These are phyloP conservation scores for Hyperoplus immaculatus DNA, from an alignment of 2,797 vertebrate species.

Conservation along the genomic window DNA sequence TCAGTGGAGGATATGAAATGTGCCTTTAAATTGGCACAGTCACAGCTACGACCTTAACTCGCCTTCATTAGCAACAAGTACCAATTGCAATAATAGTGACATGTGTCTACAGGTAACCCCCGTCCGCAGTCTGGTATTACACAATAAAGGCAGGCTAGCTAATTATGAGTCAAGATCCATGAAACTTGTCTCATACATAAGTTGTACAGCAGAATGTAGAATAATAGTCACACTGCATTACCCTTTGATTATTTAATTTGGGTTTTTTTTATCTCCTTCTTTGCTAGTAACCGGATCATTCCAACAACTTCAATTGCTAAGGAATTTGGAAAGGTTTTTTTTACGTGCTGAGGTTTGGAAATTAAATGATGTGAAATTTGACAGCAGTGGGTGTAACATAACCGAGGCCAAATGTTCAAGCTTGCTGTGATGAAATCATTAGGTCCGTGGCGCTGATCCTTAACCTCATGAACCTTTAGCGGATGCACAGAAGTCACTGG, in stretches of 20 bases:
- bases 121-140: not conserved
- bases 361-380: conserved; percentile 9
- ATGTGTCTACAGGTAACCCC: not conserved
- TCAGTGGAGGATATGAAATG: conserved; percentile 40
- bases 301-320: not conserved
- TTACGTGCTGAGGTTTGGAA: no score
- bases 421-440: conserved; percentile 37
- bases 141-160: not conserved
- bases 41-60: conserved; percentile 36
- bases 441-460: conserved; percentile 36
- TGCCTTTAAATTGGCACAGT: conserved; percentile 14
- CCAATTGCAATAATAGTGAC: conserved; percentile 22
- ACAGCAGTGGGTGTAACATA: not conserved
- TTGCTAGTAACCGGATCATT: not conserved
- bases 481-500: conserved; percentile 34
- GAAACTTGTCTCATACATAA: not conserved
- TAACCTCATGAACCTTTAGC: conserved; percentile 18
- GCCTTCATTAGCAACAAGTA: conserved; percentile 44
- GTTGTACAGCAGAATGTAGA: not conserved
- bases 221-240: not conserved
- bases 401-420: conserved; percentile 9
- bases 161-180: not conserved
- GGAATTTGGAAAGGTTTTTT: not conserved
- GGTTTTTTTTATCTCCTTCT: not conserved
- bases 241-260: no score